Evolutionary conservation across 2,888 invertebrate genomes (phyloP), one percentile per base, ranked within the genome.

Genomic region (Therioaphis trifolii): DNA sequence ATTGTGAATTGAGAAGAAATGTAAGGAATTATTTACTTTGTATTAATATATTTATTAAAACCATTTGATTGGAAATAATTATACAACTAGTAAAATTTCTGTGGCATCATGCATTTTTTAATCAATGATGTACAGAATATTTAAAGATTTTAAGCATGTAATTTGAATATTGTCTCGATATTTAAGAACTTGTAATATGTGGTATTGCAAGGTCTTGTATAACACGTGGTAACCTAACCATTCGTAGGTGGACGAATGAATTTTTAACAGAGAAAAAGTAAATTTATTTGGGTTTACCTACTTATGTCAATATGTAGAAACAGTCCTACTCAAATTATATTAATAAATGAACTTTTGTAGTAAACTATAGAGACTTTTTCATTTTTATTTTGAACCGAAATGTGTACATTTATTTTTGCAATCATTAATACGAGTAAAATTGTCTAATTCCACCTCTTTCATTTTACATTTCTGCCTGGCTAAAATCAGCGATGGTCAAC

Each of bases 291-390:
- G n/a, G 66, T 35, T 11, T n/a, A n/a, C n/a, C n/a, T n/a, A n/a
- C n/a, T n/a, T 29, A 43, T 69, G 68, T 69, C 68, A 69, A 69
- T 24, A 69, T 43, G 14, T n/a, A n/a, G n/a, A 21, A 14, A 43
- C 40, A 69, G 24, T 21, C 24, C 49, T 29, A 71, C 49, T 27
- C 27, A 27, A 27, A 71, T 71, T 18, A 71, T 46, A 49, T 29
- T 49, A n/a, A n/a, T n/a, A n/a, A n/a, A n/a, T n/a, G n/a, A n/a
- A n/a, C n/a, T n/a, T n/a, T n/a, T n/a, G n/a, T n/a, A n/a, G n/a
- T n/a, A n/a, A n/a, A n/a, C n/a, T n/a, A n/a, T n/a, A n/a, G n/a
- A n/a, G n/a, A n/a, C n/a, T n/a, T n/a, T n/a, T n/a, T n/a, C n/a
- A n/a, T n/a, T n/a, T n/a, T n/a, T n/a, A n/a, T n/a, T n/a, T n/a